These are phyloP conservation scores for Ormyrus nitidulus DNA, from an alignment of 2,888 invertebrate species.

Conservation along the genomic window DNA sequence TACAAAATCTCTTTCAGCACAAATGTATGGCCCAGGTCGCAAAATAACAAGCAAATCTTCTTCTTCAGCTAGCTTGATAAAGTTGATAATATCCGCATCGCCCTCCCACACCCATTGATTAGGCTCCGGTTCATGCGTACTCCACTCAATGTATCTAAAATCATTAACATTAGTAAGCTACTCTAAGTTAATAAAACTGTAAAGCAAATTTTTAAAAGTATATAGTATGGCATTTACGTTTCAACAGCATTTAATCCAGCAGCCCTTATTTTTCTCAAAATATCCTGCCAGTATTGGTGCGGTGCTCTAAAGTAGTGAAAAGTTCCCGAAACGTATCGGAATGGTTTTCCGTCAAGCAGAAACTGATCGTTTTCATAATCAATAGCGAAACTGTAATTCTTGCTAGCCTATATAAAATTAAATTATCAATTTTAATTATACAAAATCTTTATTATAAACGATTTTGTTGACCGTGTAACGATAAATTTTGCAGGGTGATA, in stretches of 20 bases:
- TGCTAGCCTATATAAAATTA: too few relatives aligned
- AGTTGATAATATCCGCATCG: conserved; percentile 82
- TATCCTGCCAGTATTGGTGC: conserved; percentile 86
- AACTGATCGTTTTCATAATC: conserved; percentile 81
- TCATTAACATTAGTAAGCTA: neutral
- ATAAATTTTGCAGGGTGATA: too few relatives aligned
- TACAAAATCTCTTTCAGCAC: conserved; percentile 90
- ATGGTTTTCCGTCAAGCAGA: conserved; percentile 83
- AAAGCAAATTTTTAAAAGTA: neutral
- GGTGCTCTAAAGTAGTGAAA: conserved; percentile 92
- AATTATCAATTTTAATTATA: too few relatives aligned
- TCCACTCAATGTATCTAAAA: conserved; percentile 91
- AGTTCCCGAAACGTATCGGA: conserved; percentile 86
- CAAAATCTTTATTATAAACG: neutral
- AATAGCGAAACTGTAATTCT: conserved; percentile 74
- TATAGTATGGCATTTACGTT: conserved; percentile 78
- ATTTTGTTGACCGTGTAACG: too few relatives aligned
- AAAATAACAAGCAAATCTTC: conserved; percentile 88
- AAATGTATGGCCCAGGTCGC: conserved; percentile 93
- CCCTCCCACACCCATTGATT: conserved; percentile 75
- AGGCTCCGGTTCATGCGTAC: conserved; percentile 88
- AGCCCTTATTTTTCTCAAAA: conserved; percentile 85
- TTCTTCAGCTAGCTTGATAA: conserved; percentile 83
- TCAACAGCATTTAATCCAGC: conserved; percentile 93
- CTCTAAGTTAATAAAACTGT: conserved; percentile 1